These are phyloP conservation scores for Oncorhynchus nerka DNA, from an alignment of 2,113 vertebrate genomes.

Conservation along the genomic window DNA sequence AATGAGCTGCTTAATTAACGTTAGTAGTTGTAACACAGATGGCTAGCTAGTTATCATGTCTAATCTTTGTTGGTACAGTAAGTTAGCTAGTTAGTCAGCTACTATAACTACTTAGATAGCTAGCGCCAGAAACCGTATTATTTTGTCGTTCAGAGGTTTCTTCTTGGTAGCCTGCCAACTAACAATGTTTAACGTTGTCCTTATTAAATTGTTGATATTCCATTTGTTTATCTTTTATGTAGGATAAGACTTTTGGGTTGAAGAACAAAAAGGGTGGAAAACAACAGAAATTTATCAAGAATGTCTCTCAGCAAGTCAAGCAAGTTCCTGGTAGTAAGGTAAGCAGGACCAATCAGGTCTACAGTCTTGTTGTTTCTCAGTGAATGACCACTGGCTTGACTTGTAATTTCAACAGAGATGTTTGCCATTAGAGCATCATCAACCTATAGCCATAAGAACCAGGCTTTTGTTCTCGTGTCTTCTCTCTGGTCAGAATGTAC, in stretches of 20 bases:
- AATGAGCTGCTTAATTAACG: too few species aligned
- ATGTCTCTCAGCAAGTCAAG: conserved; percentile 96
- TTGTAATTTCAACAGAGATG: not conserved
- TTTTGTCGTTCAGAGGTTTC: not conserved
- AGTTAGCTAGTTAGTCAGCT: not conserved
- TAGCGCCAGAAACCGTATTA: not conserved
- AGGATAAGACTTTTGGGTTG: conserved; percentile 98
- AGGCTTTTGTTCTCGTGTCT: not conserved
- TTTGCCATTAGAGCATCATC: too few species aligned
- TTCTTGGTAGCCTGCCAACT: not conserved
- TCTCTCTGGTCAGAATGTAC: not conserved
- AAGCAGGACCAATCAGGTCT: not conserved
- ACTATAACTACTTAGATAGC: not conserved
- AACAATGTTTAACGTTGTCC: not conserved
- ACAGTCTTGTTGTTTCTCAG: not conserved
- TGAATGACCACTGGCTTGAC: not conserved
- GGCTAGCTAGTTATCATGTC: too few species aligned
- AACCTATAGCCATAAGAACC: not conserved
- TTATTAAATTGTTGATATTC: not conserved
- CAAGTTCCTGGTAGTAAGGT: conserved; percentile 82
- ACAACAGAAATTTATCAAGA: conserved; percentile 98
- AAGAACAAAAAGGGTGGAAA: conserved; percentile 99
- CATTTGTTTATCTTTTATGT: not conserved
- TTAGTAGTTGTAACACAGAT: too few species aligned
- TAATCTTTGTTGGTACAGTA: too few species aligned